Base-by-base conservation (phyloP, 2,888 invertebrate species). In the Stenolophus ochropezus region DNA sequence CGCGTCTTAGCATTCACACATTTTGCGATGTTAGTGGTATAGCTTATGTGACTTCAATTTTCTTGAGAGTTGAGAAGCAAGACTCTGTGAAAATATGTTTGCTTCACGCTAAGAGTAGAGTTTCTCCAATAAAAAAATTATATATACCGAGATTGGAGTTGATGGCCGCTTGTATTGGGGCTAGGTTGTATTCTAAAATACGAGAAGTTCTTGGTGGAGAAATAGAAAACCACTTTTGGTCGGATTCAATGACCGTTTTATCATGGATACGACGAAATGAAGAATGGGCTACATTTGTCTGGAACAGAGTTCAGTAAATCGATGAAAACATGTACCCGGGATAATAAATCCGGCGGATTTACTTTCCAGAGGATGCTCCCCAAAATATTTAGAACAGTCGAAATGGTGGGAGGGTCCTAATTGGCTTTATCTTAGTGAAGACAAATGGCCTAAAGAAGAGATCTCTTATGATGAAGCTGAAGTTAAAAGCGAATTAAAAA, bases 91-190 rank as follows among this genome's bases (percentile, higher is more conserved):
- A 85, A 85, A 85, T 4, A 2, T 83, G 84, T 27, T 82, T 86
- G 21, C 16, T 86, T 11, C 78, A 79, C 20, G 86, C 86, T 3
- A 86, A 85, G 76, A 27, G 85, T 11, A 84, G 87, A 83, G 84
- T 87, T 18, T 84, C 86, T 14, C 85, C 86, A 2, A 20, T 84
- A 1, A 84, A 85, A 74, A 84, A 82, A 27, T 65, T 83, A 14
- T 85, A 85, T 0, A 86, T 87, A 25, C 86, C 86, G 1, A 77
- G 86, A 18, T 75, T 88, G 14, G 86, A 87, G 82, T 81, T 87
- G 42, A 47, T 87, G 23, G 86, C 84, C 6, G 85, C 85, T n/a
- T 81, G 84, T 14, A 85, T 87, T 42, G 85, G 84, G n/a, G 84
- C 84, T 0, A 71, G 86, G 71, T 56, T 86, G 21, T 21, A n/a